phyloP scores from a whole-genome alignment of 2,888 invertebrate species.

The Scaptodrosophila latifasciaeformis region DNA sequence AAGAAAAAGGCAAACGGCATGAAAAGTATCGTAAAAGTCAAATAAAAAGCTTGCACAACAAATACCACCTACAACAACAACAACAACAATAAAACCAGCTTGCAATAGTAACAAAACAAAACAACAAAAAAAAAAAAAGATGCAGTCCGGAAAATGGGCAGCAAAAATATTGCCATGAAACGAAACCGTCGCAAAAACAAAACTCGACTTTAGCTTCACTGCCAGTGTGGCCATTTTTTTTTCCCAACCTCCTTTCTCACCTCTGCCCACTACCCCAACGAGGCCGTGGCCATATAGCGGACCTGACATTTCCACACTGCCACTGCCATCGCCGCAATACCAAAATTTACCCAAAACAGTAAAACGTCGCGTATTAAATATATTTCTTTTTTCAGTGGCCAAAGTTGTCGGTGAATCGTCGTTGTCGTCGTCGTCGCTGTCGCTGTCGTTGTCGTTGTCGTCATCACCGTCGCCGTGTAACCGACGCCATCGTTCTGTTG shows the following conservation, averaged over 20 bases:
- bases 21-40: conserved; percentile 62
- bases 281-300: too few relatives aligned
- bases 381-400: neutral
- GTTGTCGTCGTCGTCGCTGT: conserved; percentile 22
- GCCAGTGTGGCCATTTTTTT: conserved; percentile 40
- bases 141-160: conserved; percentile 20
- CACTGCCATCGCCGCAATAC: too few relatives aligned
- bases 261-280: too few relatives aligned
- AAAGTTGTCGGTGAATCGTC: neutral
- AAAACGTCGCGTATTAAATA: neutral
- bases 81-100: conserved; percentile 29
- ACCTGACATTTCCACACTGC: too few relatives aligned
- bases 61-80: conserved; percentile 5
- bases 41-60: conserved; percentile 44
- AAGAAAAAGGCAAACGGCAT: conserved; percentile 59
- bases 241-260: neutral
- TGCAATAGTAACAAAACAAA: neutral
- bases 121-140: conserved; percentile 56
- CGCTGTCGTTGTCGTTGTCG: conserved; percentile 8
- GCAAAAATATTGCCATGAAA: conserved; percentile 26
- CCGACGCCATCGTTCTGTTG: conserved; percentile 26
- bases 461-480: neutral
- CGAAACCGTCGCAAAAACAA: too few relatives aligned
- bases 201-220: neutral
- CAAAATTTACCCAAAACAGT: too few relatives aligned